Base-by-base conservation (phyloP, 1,140 invertebrate genomes). In the Latrodectus geometricus region DNA sequence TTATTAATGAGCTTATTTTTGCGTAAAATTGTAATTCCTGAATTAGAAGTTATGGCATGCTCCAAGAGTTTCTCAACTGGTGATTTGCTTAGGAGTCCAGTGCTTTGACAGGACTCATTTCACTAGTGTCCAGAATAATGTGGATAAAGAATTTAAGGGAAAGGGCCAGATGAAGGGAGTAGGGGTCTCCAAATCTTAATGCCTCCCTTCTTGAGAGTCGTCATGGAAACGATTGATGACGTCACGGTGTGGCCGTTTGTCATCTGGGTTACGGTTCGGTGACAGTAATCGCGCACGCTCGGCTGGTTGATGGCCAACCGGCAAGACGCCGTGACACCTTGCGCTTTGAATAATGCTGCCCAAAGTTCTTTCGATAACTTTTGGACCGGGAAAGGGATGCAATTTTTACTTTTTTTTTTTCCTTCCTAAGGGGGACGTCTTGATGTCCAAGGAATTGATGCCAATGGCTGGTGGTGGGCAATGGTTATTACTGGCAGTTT, bases 151-250 rank as follows among this genome's bases (percentile, higher is more conserved):
- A 84, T 84, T 84, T 84, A 84, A 84, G 80, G 69, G 49, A 83
- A 74, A 74, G 82, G 82, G 35, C 72, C 72, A 76, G 73, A 76
- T 75, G 73, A 83, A 56, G 54, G 81, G 70, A 17, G 21, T 12
- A 48, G 72, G 79, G 79, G 68, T 14, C 61, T 75, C 20, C 56
- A 76, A 84, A 84, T 84, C 82, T 84, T 84, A 84, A 84, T 84
- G 82, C 82, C 69, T 73, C 82, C 82, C 82, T 84, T 76, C 82
- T 84, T 54, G 68, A 84, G 82, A 84, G 82, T 84, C 72, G 82
- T 84, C 82, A 84, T 84, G 82, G 82, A 84, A 84, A 84, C 82
- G 82, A 84, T 84, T 84, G 82, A 84, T 84, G 82, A 84, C 82
- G 82, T 84, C 82, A 84, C 72, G 65, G 82, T 56, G 82, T 84